phyloP scores from a whole-genome alignment of 2,888 invertebrate genomes.

The Lycophotia porphyrea region DNA sequence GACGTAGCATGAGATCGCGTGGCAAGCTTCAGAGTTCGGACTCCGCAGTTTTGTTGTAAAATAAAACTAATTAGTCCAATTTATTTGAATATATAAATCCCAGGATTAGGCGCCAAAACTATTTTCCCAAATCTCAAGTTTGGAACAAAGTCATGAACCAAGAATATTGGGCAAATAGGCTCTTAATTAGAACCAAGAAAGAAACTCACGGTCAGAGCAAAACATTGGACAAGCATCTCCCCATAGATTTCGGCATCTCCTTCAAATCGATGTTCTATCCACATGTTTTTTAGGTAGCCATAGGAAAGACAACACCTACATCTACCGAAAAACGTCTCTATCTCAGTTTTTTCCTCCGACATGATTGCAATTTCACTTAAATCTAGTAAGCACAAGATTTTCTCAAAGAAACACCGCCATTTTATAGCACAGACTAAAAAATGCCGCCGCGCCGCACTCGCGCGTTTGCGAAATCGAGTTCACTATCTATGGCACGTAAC shows the following conservation, averaged over 20 bases:
- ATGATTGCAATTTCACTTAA: conserved; percentile 39
- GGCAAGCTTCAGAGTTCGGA: not conserved
- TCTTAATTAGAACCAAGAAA: conserved; percentile 44
- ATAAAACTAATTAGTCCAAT: not conserved
- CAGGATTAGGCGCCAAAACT: conserved; percentile 1
- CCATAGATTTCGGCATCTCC: conserved; percentile 76
- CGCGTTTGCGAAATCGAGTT: not conserved
- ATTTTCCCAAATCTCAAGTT: conserved; percentile 24
- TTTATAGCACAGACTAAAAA: conserved; percentile 46
- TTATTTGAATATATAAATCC: not conserved
- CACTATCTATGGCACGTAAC: conserved; percentile 1
- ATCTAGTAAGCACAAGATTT: not conserved
- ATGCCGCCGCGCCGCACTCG: not conserved
- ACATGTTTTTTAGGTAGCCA: conserved; percentile 77
- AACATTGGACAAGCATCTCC: conserved; percentile 80
- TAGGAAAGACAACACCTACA: conserved; percentile 81
- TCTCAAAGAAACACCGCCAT: conserved; percentile 49
- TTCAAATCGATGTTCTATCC: conserved; percentile 71
- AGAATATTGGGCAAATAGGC: conserved; percentile 57
- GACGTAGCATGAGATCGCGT: conserved; percentile 14
- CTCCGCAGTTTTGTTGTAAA: conserved; percentile 1
- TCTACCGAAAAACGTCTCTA: conserved; percentile 71
- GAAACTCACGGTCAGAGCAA: conserved; percentile 75
- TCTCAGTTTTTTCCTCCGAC: conserved; percentile 59
- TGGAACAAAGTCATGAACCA: conserved; percentile 52